Evolutionary conservation across 2,888 invertebrate genomes (phyloP), one percentile per base, ranked within the genome.

Genomic region (Drosophila subquinaria): DNA sequence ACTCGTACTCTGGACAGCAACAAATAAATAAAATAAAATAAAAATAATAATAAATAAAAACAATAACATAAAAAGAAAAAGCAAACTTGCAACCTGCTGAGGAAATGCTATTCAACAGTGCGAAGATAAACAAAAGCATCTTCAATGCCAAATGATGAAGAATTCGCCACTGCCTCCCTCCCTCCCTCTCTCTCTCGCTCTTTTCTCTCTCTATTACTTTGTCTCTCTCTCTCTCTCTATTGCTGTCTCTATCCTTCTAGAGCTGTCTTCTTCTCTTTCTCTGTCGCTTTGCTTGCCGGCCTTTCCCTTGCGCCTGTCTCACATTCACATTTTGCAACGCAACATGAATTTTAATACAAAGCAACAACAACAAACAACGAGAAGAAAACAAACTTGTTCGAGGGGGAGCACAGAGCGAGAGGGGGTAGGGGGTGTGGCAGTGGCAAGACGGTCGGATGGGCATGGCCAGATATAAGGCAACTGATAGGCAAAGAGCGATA

Each of bases 291-390:
- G 48, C 27, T 51, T 40, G 67, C 62, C 59, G 51, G 59, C 73
- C 63, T 68, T 68, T 72, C 35, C 38, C 52, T 36, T 59, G 43
- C 48, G 59, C 63, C 51, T 55, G 53, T 65, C 59, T 66, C 59
- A 48, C 75, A 74, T 74, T 74, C 74, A 50, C 74, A 70, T 75
- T 76, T 64, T 67, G 73, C 70, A 77, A 78, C 74, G 77, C 74
- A 71, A 78, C 78, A 77, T 77, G 74, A 77, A 77, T 78, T 78
- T 77, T 78, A 71, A 74, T 77, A 68, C 78, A 78, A 62, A 59
- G 30, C 61, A 74, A 53, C 47, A 73, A 66, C 67, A 61, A 53
- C 61, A 33, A 36, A 62, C 42, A 64, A 35, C 38, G 35, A 33
- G 50, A 69, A 59, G 50, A 72, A 57, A 76, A 76, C 61, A 76